Evolutionary conservation across 1,140 invertebrate species (phyloP), one percentile per base, ranked within the genome.

Genomic region (Papilio dardanus): DNA sequence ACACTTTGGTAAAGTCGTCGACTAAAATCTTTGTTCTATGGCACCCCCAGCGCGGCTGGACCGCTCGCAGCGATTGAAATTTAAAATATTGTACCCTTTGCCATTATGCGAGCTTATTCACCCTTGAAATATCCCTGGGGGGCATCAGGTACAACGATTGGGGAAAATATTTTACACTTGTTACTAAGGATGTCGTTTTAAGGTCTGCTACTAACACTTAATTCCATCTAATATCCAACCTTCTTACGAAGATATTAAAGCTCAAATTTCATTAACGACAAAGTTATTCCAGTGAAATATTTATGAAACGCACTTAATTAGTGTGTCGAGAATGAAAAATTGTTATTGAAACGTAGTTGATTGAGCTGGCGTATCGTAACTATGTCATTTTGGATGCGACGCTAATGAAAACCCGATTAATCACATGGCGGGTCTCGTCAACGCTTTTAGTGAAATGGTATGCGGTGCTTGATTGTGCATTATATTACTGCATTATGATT

Each of bases 1-100:
- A 86, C 86, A 90, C 89, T 90, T 90, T 87, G 82, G 82, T 84
- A 89, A 90, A 91, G 90, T 92, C 88, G 86, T 83, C 83, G 83
- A 87, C 83, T 85, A 82, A 88, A 92, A 89, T 90, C 89, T 91
- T 91, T 92, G 89, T 92, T 91, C 86, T 84, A 76, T 67, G 81
- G 83, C 83, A 88, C 86, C 88, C 86, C 80, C 83, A 80, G 81
- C 81, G 80, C 65, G 24, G 77, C 79, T 71, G 85, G 92, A 92
- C 91, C 90, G 90, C 91, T 92, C 81, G 90, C 89, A 92, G 91
- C 92, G 92, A 92, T 93, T 92, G 92, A 93, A 94, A 93, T 94
- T 94, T 94, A 93, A 94, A 94, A 94, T 93, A 93, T 94, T 93
- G 91, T 93, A 92, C 93, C 90, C 92, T 92, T 91, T 93, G 90